Percentiles rank a stretch among this genome's conserved stretches.
Evolutionary conservation across 2,797 vertebrate species (phyloP).

Genomic region (Gallinago stenura): DNA sequence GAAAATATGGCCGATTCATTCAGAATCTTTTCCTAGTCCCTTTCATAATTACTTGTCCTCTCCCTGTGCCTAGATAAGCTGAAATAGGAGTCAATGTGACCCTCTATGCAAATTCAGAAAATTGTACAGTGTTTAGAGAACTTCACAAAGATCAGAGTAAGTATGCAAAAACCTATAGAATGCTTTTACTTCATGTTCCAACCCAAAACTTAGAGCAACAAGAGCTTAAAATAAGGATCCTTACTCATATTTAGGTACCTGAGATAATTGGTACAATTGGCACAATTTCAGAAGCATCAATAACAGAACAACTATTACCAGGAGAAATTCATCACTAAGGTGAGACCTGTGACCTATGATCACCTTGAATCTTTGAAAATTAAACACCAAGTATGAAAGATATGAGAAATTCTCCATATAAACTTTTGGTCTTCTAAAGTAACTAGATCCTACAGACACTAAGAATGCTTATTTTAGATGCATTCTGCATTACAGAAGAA

Average conservation of each 20-base stretch:
- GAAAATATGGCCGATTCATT: background rate
- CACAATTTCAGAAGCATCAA: background rate
- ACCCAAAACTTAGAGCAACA: background rate
- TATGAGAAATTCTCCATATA: background rate
- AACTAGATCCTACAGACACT: background rate
- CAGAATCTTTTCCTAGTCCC: background rate
- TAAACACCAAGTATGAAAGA: background rate
- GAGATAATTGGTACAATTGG: background rate
- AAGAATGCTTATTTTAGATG: background rate
- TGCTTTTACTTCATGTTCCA: background rate
- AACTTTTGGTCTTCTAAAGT: background rate
- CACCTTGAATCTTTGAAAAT: background rate
- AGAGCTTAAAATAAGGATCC: background rate
- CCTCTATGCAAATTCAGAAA: background rate
- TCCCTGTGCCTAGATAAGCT: background rate
- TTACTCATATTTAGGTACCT: background rate
- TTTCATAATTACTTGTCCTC: background rate
- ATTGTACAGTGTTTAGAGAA: background rate
- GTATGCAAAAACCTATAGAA: background rate
- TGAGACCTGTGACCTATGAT: background rate
- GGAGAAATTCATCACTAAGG: background rate
- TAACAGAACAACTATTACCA: background rate
- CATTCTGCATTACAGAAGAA: background rate
- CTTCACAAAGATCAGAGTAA: background rate
- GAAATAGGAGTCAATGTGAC: background rate